A percentile compares a stretch with the other conserved stretches of the same genome.
Evolutionary conservation across 2,888 invertebrate genomes (phyloP).

Genomic region (Chrysomela aeneicollis): DNA sequence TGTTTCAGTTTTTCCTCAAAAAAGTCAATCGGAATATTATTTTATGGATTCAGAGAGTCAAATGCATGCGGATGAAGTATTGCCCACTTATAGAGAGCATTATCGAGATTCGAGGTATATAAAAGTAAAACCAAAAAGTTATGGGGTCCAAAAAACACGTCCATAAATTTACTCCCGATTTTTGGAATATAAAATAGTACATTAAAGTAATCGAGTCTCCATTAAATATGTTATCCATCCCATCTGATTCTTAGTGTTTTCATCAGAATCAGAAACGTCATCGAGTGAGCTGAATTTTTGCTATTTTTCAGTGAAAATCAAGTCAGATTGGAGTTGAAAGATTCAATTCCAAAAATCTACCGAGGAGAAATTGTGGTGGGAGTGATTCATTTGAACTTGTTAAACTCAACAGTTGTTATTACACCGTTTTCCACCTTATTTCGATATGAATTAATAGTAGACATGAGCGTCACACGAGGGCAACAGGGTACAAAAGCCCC

Average conservation of each 20-base stretch:
- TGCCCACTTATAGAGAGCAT: slow-evolving; percentile 35
- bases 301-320: no score
- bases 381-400: background rate
- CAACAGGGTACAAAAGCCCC: background rate
- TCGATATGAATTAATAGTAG: slow-evolving; percentile 62
- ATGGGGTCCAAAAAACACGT: slow-evolving; percentile 37
- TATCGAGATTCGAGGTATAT: slow-evolving; percentile 40
- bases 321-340: no score
- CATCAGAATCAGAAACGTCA: no score
- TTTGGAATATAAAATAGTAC: background rate
- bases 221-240: no score
- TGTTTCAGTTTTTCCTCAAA: no score
- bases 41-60: no score
- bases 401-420: slow-evolving; percentile 19
- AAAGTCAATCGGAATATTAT: no score
- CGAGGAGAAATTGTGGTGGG: slow-evolving; percentile 37
- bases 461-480: slow-evolving; percentile 46
- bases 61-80: slow-evolving; percentile 36
- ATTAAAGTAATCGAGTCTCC: no score
- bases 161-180: background rate
- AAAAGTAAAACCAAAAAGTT: slow-evolving; percentile 45
- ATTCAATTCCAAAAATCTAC: slow-evolving; percentile 1
- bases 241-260: no score
- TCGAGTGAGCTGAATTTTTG: no score
- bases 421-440: slow-evolving; percentile 47